Percentiles rank a stretch among this genome's conserved stretches.
phyloP scores from a whole-genome alignment of 1,140 invertebrate species.

The Harpegnathos saltator region DNA sequence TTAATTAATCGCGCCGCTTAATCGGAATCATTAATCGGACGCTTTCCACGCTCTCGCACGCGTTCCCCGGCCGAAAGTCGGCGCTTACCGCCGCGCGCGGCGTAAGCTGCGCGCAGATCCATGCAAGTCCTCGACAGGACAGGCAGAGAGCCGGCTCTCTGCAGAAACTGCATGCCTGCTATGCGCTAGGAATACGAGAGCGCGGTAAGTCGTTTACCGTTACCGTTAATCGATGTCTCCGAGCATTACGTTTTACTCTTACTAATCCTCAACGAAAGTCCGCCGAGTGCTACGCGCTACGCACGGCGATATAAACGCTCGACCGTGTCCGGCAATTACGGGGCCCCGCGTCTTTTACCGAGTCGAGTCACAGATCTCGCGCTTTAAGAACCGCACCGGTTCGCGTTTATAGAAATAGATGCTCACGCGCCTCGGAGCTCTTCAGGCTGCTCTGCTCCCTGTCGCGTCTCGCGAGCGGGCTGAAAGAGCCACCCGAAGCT shows the following conservation, averaged over 20 bases:
- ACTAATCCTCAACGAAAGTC: slow-evolving; percentile 81
- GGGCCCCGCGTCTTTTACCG: slow-evolving; percentile 46
- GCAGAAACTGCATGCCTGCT: slow-evolving; percentile 48
- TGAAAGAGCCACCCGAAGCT: background rate
- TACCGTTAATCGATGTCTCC: slow-evolving; percentile 82
- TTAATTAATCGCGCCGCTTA: slow-evolving; percentile 55
- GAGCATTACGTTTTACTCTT: slow-evolving; percentile 81
- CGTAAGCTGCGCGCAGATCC: background rate
- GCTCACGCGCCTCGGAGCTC: slow-evolving; percentile 5
- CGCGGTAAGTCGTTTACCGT: slow-evolving; percentile 78
- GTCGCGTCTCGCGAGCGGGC: slow-evolving; percentile 20
- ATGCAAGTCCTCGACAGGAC: background rate
- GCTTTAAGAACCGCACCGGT: slow-evolving; percentile 59
- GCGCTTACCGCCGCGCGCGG: too few relatives aligned
- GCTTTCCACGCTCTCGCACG: slow-evolving; percentile 21
- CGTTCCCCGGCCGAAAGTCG: slow-evolving; percentile 56
- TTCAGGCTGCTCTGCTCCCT: slow-evolving; percentile 28
- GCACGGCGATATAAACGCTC: slow-evolving; percentile 73
- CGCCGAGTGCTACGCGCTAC: slow-evolving; percentile 64
- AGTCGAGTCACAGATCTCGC: slow-evolving; percentile 68
- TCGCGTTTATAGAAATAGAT: slow-evolving; percentile 3
- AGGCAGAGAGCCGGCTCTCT: slow-evolving; percentile 29
- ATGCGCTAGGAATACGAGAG: slow-evolving; percentile 63
- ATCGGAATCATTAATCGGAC: slow-evolving; percentile 69
- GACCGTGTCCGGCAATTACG: slow-evolving; percentile 68